phyloP scores from a whole-genome alignment of 2,113 vertebrate genomes.

The Holacanthus passer region DNA sequence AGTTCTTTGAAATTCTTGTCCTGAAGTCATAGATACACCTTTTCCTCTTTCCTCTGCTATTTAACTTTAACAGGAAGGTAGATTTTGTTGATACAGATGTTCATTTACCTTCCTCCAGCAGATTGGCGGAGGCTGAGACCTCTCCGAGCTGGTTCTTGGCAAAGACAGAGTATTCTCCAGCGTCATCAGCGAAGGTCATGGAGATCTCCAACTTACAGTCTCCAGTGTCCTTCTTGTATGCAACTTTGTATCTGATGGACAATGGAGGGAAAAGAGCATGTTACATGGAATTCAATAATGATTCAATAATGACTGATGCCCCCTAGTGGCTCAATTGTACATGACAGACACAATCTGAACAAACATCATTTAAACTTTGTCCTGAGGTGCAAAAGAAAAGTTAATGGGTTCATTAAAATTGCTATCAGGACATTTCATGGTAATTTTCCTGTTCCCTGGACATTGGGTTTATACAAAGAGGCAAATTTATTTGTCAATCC shows the following conservation, averaged over 20 bases:
- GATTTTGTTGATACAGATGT: background rate
- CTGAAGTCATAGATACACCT: background rate
- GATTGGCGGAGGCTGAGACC: conserved; percentile 89
- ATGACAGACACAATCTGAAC: background rate
- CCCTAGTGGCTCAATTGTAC: background rate
- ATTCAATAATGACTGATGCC: background rate
- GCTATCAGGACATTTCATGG: background rate
- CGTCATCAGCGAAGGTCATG: conserved; percentile 97
- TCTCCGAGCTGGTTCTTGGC: conserved; percentile 93
- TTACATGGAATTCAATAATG: background rate
- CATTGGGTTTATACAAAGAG: too few species aligned
- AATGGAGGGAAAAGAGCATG: background rate
- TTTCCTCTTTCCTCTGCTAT: too few species aligned
- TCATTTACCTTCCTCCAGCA: conserved; percentile 93
- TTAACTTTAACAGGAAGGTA: background rate
- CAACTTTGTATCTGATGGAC: conserved; percentile 91
- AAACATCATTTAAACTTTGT: background rate
- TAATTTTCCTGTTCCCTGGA: too few species aligned
- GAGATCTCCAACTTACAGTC: conserved; percentile 96
- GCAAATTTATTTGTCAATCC: too few species aligned
- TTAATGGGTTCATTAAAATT: background rate
- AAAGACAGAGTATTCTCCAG: conserved; percentile 95
- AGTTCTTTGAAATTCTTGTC: too few species aligned
- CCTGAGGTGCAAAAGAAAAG: background rate
- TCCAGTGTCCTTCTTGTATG: conserved; percentile 94